Conservation (phyloP, 2,113 vertebrate genomes). For the Rhinolophus sinicus region DNA sequence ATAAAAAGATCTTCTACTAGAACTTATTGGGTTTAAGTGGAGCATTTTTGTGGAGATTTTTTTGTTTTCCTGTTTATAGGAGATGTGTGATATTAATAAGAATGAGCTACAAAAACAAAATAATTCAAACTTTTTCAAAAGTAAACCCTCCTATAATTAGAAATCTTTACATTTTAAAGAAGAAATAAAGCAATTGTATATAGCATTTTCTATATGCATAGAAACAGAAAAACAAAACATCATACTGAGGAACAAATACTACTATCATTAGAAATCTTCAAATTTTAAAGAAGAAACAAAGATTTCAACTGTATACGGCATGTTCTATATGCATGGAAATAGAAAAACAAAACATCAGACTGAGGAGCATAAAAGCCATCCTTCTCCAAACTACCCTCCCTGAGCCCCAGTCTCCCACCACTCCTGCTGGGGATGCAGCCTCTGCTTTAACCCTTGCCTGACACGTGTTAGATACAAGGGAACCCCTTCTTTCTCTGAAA, state of each 20-base stretch:
- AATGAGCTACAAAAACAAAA: neutral
- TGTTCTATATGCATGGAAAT: neutral
- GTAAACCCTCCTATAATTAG: neutral
- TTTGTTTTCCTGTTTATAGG: neutral
- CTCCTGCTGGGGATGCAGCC: neutral
- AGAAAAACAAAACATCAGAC: neutral
- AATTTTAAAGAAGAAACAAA: neutral
- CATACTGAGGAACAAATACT: neutral
- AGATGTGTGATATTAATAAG: neutral
- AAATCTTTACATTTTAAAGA: neutral
- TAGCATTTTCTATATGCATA: neutral
- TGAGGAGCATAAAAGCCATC: neutral
- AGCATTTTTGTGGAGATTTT: neutral
- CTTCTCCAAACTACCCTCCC: neutral
- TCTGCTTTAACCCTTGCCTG: neutral
- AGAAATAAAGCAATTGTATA: neutral
- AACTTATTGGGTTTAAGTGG: neutral
- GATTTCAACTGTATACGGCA: neutral
- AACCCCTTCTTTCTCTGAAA: neutral
- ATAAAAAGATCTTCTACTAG: neutral
- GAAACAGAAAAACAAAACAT: neutral
- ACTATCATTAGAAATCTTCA: neutral
- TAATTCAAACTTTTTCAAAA: neutral
- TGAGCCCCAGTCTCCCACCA: neutral
- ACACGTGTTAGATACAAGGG: neutral